Evolutionary conservation across 53 echinoderm and acorn worm species (phyloP).

Genomic region (Echinarachnius parma): DNA sequence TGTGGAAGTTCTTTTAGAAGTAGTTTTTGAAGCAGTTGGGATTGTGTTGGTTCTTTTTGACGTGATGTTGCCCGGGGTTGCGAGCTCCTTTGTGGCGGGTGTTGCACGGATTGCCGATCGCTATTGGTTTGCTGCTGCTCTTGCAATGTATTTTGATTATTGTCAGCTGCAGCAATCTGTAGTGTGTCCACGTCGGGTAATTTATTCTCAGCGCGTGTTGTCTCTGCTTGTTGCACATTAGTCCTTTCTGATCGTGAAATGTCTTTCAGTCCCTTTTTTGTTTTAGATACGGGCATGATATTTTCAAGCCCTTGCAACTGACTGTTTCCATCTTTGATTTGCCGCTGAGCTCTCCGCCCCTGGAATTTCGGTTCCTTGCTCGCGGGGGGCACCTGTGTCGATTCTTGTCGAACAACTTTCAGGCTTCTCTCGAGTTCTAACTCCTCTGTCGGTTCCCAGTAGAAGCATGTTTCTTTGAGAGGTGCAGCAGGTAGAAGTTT

Average conservation of each 20-base stretch:
- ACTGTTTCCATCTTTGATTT: constrained; percentile 23
- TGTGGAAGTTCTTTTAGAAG: constrained; percentile 4
- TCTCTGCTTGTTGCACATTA: neutral
- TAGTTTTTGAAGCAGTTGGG: neutral
- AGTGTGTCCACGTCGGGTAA: constrained; percentile 20
- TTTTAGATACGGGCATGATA: constrained; percentile 13
- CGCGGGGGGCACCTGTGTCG: neutral
- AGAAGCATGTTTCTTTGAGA: constrained; percentile 57
- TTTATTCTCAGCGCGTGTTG: neutral
- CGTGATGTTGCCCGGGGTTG: constrained; percentile 1
- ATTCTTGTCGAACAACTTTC: constrained; percentile 44
- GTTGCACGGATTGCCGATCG: no score
- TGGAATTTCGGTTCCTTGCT: constrained; percentile 13
- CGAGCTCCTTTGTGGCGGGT: constrained; percentile 6
- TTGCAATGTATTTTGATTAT: no score
- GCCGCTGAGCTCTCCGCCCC: constrained; percentile 20
- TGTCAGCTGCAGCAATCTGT: constrained; percentile 13
- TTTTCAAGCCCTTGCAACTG: constrained; percentile 19
- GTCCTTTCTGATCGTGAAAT: neutral
- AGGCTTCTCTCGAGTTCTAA: constrained; percentile 35
- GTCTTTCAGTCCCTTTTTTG: constrained; percentile 17
- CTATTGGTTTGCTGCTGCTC: no score
- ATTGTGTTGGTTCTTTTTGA: constrained; percentile 6
- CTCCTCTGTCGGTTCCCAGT: constrained; percentile 56
- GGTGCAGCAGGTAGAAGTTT: neutral